Percentiles rank a stretch among this genome's conserved stretches.
These are phyloP conservation scores for Coreius guichenoti DNA, from an alignment of 2,797 vertebrate species.

Conservation along the genomic window DNA sequence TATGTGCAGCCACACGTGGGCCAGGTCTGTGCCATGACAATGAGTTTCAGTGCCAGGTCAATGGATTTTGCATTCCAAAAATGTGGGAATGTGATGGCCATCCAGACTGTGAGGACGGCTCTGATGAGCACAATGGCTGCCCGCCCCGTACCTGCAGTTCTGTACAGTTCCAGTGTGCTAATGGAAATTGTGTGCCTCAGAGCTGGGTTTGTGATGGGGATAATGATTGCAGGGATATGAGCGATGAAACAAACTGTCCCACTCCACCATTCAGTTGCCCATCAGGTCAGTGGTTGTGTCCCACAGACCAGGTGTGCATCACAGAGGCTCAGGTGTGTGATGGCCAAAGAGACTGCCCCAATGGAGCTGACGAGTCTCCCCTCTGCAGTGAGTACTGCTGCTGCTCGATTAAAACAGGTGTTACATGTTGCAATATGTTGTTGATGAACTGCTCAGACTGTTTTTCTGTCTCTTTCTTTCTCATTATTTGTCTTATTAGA, in stretches of 20 bases:
- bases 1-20: conserved; percentile 84
- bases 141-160: conserved; percentile 81
- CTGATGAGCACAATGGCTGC: conserved; percentile 90
- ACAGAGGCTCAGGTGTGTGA: conserved; percentile 87
- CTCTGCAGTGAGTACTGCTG: conserved; percentile 89
- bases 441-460: not conserved
- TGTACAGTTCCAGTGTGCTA: conserved; percentile 84
- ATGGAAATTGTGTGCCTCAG: conserved; percentile 84
- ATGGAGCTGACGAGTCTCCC: conserved; percentile 94
- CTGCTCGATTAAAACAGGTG: not conserved
- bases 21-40: conserved; percentile 90
- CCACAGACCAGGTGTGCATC: conserved; percentile 86
- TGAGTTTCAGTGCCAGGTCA: conserved; percentile 93
- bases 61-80: conserved; percentile 87
- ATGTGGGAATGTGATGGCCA: conserved; percentile 93
- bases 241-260: conserved; percentile 90
- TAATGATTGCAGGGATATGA: conserved; percentile 92
- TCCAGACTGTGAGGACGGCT: conserved; percentile 87
- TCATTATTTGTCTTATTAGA: conserved; percentile 61
- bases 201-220: conserved; percentile 91
- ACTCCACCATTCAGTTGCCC: conserved; percentile 87
- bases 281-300: conserved; percentile 89
- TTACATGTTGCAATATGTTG: not conserved
- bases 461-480: not conserved
- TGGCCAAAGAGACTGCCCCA: conserved; percentile 86